phyloP scores from a whole-genome alignment of 2,113 vertebrate species.

The Speoplatyrhinus poulsoni region DNA sequence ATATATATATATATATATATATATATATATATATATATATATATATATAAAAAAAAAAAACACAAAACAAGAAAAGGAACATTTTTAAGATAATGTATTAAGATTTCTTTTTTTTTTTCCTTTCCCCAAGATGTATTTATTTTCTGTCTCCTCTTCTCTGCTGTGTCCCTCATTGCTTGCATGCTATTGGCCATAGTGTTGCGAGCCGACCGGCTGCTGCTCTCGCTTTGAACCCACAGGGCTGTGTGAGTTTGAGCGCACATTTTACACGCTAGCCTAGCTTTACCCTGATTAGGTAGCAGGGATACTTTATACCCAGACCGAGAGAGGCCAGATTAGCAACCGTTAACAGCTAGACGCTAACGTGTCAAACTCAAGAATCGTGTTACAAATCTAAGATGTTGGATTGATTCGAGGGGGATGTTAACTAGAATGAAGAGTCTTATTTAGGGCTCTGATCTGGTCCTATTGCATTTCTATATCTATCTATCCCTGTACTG shows the following conservation, averaged over 20 bases:
- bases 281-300: slow-evolving; percentile 38
- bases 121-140: slow-evolving; percentile 82
- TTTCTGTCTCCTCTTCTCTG: slow-evolving; percentile 69
- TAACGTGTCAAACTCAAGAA: slow-evolving; percentile 50
- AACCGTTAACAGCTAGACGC: slow-evolving; percentile 53
- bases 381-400: slow-evolving; percentile 52
- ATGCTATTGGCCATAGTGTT: slow-evolving; percentile 71
- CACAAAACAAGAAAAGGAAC: slow-evolving; percentile 74
- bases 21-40: too few relatives aligned
- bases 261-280: slow-evolving; percentile 32
- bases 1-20: too few relatives aligned
- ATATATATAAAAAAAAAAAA: too few relatives aligned
- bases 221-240: slow-evolving; percentile 48
- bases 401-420: slow-evolving; percentile 54
- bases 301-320: slow-evolving; percentile 50
- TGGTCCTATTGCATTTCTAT: slow-evolving; percentile 61
- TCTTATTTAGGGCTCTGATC: slow-evolving; percentile 64
- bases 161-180: slow-evolving; percentile 70
- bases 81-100: slow-evolving; percentile 80
- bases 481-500: slow-evolving; percentile 33
- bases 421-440: slow-evolving; percentile 76
- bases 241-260: slow-evolving; percentile 49
- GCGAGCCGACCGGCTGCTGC: slow-evolving; percentile 49
- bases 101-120: slow-evolving; percentile 70
- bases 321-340: slow-evolving; percentile 61